Percentiles rank a stretch among this genome's conserved stretches.
phyloP scores from a whole-genome alignment of 2,888 invertebrate species.

The Caenorhabditis becei region DNA sequence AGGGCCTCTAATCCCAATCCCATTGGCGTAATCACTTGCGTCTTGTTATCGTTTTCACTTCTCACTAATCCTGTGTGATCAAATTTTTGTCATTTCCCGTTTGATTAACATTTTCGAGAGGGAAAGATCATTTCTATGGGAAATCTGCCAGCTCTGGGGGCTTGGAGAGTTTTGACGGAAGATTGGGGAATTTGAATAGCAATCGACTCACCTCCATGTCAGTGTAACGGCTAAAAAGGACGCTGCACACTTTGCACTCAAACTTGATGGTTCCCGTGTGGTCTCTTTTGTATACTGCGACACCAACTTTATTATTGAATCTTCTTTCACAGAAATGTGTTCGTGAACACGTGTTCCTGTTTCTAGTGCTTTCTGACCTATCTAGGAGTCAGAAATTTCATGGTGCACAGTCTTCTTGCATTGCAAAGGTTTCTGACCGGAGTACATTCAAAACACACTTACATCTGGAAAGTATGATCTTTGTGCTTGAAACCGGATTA shows the following conservation, averaged over 20 bases:
- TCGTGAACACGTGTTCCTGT: constrained; percentile 79
- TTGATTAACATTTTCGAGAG: constrained; percentile 16
- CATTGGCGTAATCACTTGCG: constrained; percentile 32
- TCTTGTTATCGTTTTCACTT: constrained; percentile 70
- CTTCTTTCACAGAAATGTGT: constrained; percentile 80
- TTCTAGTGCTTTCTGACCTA: constrained; percentile 81
- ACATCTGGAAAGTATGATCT: constrained; percentile 76
- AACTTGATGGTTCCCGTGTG: constrained; percentile 82
- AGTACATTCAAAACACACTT: constrained; percentile 80
- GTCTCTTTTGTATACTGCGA: constrained; percentile 79
- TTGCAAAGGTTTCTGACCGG: constrained; percentile 80
- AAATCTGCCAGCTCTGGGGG: not conserved
- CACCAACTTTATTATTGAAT: constrained; percentile 75
- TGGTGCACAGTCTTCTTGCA: constrained; percentile 72
- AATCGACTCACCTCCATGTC: constrained; percentile 73
- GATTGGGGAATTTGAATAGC: not conserved
- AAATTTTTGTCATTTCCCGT: constrained; percentile 2
- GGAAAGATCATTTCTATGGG: not conserved
- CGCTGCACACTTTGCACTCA: constrained; percentile 79
- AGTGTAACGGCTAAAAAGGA: constrained; percentile 73
- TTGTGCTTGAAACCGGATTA: not conserved
- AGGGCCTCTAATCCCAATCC: constrained; percentile 15
- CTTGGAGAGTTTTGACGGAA: not conserved
- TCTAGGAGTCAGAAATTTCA: constrained; percentile 79
- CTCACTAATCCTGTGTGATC: constrained; percentile 32